phyloP scores from a whole-genome alignment of 2,888 invertebrate genomes.

The Cancer borealis region DNA sequence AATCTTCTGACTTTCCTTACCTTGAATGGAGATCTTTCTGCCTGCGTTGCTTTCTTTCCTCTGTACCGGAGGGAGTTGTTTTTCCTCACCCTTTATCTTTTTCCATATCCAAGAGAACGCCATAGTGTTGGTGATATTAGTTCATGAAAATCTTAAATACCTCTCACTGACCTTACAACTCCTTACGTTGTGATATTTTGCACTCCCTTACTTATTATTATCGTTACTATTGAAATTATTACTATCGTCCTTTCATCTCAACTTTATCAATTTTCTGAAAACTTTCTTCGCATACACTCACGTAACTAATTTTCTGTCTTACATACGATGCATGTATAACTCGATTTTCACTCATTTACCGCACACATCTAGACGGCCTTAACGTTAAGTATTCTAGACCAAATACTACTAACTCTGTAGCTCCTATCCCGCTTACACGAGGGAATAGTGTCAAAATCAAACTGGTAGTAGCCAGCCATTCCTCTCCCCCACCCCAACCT shows the following conservation, averaged over 20 bases:
- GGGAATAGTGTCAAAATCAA: neutral
- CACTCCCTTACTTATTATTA: neutral
- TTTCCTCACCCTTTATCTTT: conserved; percentile 54
- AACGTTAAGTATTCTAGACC: neutral
- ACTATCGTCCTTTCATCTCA: neutral
- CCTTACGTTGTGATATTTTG: neutral
- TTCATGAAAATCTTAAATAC: neutral
- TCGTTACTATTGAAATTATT: neutral
- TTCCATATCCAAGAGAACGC: conserved; percentile 54
- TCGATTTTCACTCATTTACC: neutral
- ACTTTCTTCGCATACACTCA: neutral
- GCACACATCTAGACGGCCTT: neutral
- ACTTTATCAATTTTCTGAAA: neutral
- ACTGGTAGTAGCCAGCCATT: neutral
- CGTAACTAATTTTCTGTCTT: neutral
- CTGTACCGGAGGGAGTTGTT: neutral
- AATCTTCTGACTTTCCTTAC: neutral
- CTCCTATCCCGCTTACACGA: neutral
- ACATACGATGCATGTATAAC: neutral
- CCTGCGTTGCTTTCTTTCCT: neutral
- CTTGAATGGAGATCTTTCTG: neutral
- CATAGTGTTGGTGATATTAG: neutral
- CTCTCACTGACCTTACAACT: neutral
- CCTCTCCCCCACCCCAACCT: neutral
- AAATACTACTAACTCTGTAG: neutral